Percentiles rank a stretch among this genome's conserved stretches.
phyloP scores from a whole-genome alignment of 2,797 vertebrate genomes.

The Ficedula albicollis region DNA sequence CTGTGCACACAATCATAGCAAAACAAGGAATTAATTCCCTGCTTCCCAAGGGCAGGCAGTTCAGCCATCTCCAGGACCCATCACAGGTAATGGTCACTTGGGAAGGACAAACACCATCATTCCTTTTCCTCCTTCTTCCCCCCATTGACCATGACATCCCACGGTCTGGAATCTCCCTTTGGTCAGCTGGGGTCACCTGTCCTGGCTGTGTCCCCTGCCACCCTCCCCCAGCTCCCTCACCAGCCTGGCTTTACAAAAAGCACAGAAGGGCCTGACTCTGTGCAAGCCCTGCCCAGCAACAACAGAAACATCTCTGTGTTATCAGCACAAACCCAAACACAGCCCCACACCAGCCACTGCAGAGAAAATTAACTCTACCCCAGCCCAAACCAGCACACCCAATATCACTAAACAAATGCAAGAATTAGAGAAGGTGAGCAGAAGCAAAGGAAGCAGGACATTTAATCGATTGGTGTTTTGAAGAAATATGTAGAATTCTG shows the following conservation, averaged over 20 bases:
- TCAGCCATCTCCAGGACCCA: background rate
- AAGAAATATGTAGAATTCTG: background rate
- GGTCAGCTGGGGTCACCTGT: too few relatives aligned
- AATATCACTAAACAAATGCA: background rate
- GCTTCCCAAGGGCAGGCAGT: background rate
- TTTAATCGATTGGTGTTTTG: background rate
- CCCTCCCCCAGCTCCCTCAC: too few relatives aligned
- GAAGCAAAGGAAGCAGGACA: background rate
- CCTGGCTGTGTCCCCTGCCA: too few relatives aligned
- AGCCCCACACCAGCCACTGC: background rate
- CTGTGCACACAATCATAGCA: accelerated
- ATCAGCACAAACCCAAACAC: too few relatives aligned
- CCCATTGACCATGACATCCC: background rate
- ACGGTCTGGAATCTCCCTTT: background rate
- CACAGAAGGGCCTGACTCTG: too few relatives aligned
- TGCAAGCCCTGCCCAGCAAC: too few relatives aligned
- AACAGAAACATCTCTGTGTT: too few relatives aligned
- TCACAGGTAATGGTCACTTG: background rate
- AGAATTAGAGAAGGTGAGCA: background rate
- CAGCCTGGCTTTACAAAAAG: too few relatives aligned
- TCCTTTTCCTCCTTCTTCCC: background rate
- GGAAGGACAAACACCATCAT: background rate
- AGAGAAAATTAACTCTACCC: background rate
- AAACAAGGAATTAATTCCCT: background rate
- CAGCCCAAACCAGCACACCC: background rate